Evolutionary conservation across 2,113 vertebrate species (phyloP).

Genomic region (Prochilodus magdalenae): DNA sequence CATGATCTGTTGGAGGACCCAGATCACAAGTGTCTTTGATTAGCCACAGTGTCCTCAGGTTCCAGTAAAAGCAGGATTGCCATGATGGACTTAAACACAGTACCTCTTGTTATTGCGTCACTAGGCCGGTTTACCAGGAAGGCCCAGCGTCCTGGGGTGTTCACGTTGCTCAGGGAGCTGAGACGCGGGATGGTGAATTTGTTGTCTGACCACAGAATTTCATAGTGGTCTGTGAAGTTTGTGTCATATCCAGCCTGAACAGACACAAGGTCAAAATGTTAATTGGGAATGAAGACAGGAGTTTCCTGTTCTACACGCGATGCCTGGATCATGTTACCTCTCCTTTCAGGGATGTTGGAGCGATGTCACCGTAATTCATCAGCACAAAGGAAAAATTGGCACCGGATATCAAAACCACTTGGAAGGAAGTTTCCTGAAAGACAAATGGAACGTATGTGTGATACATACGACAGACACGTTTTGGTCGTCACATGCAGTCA

Average conservation of each 20-base stretch:
- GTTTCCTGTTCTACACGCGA: background rate
- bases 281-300: background rate
- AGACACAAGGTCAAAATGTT: background rate
- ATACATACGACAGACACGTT: too few species aligned
- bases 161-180: constrained; percentile 12
- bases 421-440: too few species aligned
- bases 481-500: too few species aligned
- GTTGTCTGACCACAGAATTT: background rate
- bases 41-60: too few species aligned
- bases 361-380: constrained; percentile 56
- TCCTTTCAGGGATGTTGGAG: background rate
- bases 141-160: constrained; percentile 34
- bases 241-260: constrained; percentile 53
- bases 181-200: background rate
- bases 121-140: constrained; percentile 34
- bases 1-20: background rate
- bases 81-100: too few species aligned
- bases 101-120: background rate
- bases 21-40: too few species aligned
- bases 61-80: too few species aligned
- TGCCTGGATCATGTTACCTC: constrained; percentile 20
- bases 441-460: background rate
- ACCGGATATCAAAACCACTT: constrained; percentile 55
- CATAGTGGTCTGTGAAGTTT: constrained; percentile 9
- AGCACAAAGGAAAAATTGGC: constrained; percentile 50